Base-by-base conservation (phyloP, 92 coral and sea anemone genomes). In the Bergia sp. region DNA sequence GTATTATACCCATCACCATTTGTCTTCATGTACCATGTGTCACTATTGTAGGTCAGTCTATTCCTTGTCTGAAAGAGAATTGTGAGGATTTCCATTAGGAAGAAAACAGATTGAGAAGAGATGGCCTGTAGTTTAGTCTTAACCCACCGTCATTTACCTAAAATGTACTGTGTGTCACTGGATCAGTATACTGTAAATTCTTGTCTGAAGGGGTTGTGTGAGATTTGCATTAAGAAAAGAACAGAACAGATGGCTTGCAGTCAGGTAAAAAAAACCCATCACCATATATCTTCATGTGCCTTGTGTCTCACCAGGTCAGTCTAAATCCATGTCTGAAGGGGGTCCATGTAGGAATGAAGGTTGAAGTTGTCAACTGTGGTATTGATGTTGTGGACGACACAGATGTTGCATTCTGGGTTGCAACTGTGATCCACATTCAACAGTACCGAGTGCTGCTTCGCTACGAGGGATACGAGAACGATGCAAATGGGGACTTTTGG, bases 291-390 rank as follows among this genome's bases (percentile, higher is more conserved):
- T 1, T 4, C 12, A 55, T 67, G 64, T 45, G 36, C 42, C 37
- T 50, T 20, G 47, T 41, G 29, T 37, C 20, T 37, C 20, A 81
- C 57, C 72, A 97, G 99, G 98, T 96, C 36, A 94, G 96, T 72
- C 93, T 97, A 65, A 95, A 95, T 80, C 98, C 99, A 2, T 97
- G 99, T 85, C 91, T 97, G 61, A 97, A 97, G 89, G 99, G 98
- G 29, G 99, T 97, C 39, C 99, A 97, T 86, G 98, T 97, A 21
- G 99, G 99, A 37, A 97, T 97, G 99, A 97, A 97, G 90, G 99
- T 97, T 8, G 99, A 97, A 69, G 99, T 97, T 39, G 96, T 97
- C 37, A 97, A 95, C 85, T 94, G 95, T 73, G 97, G 99, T 42
- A 90, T 94, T 89, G 96, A 95, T 79, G 96, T 94, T 42, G 91